Percentiles rank a stretch among this genome's conserved stretches.
These are phyloP conservation scores for Lates calcarifer DNA, from an alignment of 2,113 vertebrate species.

Conservation along the genomic window DNA sequence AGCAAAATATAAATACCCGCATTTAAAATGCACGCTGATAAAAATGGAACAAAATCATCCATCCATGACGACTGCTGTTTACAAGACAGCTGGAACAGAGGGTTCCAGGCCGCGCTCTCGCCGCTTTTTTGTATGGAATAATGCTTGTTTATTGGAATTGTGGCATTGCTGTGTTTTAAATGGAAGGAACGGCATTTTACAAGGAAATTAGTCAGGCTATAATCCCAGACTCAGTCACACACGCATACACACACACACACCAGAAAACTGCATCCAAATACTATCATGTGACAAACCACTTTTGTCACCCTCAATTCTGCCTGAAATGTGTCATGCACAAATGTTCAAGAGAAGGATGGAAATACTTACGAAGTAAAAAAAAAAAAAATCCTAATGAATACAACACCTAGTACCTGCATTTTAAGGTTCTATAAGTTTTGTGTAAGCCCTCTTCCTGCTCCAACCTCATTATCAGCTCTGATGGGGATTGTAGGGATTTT, in stretches of 20 bases:
- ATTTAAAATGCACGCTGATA: conserved; percentile 56
- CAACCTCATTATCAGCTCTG: conserved; percentile 62
- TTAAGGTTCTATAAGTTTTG: neutral
- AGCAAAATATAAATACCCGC: conserved; percentile 66
- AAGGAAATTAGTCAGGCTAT: conserved; percentile 77
- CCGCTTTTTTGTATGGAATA: conserved; percentile 69
- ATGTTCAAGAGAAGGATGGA: conserved; percentile 7
- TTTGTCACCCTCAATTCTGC: conserved; percentile 52
- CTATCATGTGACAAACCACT: conserved; percentile 68
- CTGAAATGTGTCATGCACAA: conserved; percentile 36
- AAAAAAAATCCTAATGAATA: neutral
- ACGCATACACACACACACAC: conserved; percentile 13
- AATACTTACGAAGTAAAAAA: neutral
- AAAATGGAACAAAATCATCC: conserved; percentile 70
- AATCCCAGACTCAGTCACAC: conserved; percentile 56
- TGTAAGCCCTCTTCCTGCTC: conserved; percentile 29
- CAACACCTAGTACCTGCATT: neutral
- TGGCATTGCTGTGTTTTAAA: conserved; percentile 76
- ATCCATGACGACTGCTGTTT: conserved; percentile 66
- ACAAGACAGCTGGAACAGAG: conserved; percentile 70
- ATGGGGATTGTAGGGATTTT: conserved; percentile 65
- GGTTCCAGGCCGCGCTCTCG: conserved; percentile 55
- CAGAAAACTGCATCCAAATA: conserved; percentile 48
- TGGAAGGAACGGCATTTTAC: conserved; percentile 76
- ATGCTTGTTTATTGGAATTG: conserved; percentile 76